Base-by-base conservation (phyloP, 2,888 invertebrate genomes). In the Scaptomyza caliginosa region DNA sequence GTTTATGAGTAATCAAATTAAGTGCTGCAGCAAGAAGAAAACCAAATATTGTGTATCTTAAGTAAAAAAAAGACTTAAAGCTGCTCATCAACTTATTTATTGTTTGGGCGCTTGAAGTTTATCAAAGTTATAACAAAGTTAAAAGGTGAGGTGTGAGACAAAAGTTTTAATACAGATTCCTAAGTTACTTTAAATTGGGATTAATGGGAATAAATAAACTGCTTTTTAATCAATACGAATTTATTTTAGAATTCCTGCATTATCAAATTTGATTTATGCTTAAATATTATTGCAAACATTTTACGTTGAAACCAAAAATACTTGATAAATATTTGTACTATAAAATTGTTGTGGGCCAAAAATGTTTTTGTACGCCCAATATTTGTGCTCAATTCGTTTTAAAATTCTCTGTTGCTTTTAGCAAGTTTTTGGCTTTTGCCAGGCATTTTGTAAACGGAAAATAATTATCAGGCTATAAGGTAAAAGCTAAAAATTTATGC, bases 381-480 rank as follows among this genome's bases (percentile, higher is more conserved):
- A 30, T 36, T 36, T 46, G 2, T 28, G 32, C 16, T 28, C 19
- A 45, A 40, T 49, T 32, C 5, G 26, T 38, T 40, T 55, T 34
- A 38, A 32, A 45, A 28, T 59, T 54, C 19, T 24, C n/a, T 7
- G 13, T 8, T 7, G 28, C 4, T 3, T 36, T 52, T 34, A 17
- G n/a, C 11, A 19, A 39, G 10, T 0, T 52, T 54, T 24, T 42
- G 28, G 28, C 38, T 26, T 73, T 63, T 55, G 77, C 66, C 65
- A 58, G 68, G 46, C 82, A 86, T 71, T 81, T 81, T 81, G 81
- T 81, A 81, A 81, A 74, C 81, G 81, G 81, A 81, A 81, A 86
- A 84, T 81, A 81, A 81, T 81, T 81, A 81, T 81, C 63, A 54
- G 45, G 45, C 30, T 11, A 32, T 13, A 43, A 60, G 70, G 73